Evolutionary conservation across 2,888 invertebrate genomes (phyloP).

Genomic region (Limnephilus rhombicus): DNA sequence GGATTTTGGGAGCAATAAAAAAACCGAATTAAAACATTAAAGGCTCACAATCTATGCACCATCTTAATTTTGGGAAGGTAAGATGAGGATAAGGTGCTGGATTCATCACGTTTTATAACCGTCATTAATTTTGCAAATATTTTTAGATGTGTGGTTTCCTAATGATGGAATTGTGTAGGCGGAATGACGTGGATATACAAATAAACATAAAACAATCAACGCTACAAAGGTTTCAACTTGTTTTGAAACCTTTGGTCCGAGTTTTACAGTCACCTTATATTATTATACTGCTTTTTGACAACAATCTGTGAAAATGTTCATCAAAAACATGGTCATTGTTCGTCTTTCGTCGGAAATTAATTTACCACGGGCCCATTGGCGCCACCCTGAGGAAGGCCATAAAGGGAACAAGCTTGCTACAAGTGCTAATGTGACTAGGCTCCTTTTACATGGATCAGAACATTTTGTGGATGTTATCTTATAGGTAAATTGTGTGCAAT

Average conservation of each 20-base stretch:
- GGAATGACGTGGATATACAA: not conserved
- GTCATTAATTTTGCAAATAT: too few relatives aligned
- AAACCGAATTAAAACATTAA: too few relatives aligned
- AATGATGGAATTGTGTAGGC: not conserved
- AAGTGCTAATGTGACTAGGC: not conserved
- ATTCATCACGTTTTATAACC: too few relatives aligned
- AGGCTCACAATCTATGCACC: not conserved
- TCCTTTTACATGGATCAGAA: not conserved
- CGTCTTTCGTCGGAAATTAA: conserved; percentile 45
- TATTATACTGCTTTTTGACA: conserved; percentile 59
- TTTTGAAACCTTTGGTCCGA: conserved; percentile 14
- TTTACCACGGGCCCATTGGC: conserved; percentile 36
- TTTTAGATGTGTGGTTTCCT: not conserved
- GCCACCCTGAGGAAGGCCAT: conserved; percentile 12
- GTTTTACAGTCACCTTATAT: conserved; percentile 32
- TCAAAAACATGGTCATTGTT: conserved; percentile 54
- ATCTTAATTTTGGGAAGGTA: not conserved
- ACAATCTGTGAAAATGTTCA: conserved; percentile 64
- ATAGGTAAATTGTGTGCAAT: not conserved
- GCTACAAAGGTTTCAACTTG: conserved; percentile 8
- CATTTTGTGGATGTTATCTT: not conserved
- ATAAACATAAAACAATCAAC: conserved; percentile 34
- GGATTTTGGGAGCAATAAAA: too few relatives aligned
- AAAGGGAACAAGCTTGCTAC: not conserved
- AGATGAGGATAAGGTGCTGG: not conserved